These are phyloP conservation scores for Anthoscopus minutus DNA, from an alignment of 2,113 vertebrate species.

Conservation along the genomic window DNA sequence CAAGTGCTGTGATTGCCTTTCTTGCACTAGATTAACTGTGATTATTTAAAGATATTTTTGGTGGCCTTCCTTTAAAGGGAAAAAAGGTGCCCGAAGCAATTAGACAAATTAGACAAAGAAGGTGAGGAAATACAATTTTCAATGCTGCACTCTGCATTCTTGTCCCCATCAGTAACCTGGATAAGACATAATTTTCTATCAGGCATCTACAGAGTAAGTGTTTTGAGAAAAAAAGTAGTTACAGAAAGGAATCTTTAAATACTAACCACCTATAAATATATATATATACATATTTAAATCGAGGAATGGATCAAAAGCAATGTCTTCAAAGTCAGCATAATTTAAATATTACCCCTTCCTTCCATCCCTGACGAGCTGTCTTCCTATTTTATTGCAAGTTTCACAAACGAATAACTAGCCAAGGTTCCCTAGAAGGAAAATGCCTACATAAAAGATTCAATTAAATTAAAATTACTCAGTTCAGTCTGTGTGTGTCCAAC, in stretches of 20 bases:
- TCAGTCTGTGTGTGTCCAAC: constrained; percentile 3
- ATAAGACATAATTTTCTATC: neutral
- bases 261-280: neutral
- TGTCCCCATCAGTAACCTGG: neutral
- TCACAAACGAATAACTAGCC: constrained; percentile 44
- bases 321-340: constrained; percentile 39
- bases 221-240: neutral
- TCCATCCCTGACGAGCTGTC: constrained; percentile 33
- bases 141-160: neutral
- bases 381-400: constrained; percentile 49
- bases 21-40: neutral
- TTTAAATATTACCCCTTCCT: constrained; percentile 24
- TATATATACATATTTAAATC: neutral
- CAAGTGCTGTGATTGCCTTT: neutral
- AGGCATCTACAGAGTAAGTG: neutral
- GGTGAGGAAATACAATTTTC: neutral
- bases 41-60: neutral
- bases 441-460: constrained; percentile 53
- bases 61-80: neutral
- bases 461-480: constrained; percentile 43
- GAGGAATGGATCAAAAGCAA: neutral
- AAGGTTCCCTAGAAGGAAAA: constrained; percentile 50
- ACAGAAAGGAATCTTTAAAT: neutral
- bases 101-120: neutral
- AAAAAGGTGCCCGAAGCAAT: neutral